These are phyloP conservation scores for Enteromius anoplus DNA, from an alignment of 2,797 vertebrate genomes.

Conservation along the genomic window DNA sequence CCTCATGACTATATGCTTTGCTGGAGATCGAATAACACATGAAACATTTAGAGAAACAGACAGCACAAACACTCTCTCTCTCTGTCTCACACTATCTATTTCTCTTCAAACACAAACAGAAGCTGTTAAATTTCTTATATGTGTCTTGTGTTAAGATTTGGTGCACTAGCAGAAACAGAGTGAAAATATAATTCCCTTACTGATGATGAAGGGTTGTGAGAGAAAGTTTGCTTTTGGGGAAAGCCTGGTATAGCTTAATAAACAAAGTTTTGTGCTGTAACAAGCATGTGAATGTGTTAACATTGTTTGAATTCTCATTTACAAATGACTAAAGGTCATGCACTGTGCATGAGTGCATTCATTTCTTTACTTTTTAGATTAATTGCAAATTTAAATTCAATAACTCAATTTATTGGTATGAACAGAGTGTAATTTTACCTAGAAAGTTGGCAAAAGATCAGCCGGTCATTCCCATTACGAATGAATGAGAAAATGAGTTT, in stretches of 20 bases:
- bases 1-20: slow-evolving; percentile 47
- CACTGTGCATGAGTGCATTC: neutral
- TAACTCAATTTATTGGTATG: neutral
- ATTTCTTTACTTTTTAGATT: neutral
- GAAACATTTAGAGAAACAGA: slow-evolving; percentile 39
- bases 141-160: neutral
- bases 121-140: neutral
- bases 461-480: neutral
- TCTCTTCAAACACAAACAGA: slow-evolving; percentile 19
- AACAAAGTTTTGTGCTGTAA: neutral
- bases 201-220: slow-evolving; percentile 9
- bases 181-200: neutral
- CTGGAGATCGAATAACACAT: slow-evolving; percentile 46
- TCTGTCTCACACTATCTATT: neutral
- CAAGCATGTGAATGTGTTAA: neutral
- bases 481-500: neutral
- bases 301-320: neutral
- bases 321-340: neutral
- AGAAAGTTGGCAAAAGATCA: neutral
- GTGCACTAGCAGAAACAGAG: neutral
- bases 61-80: slow-evolving; percentile 5
- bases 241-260: neutral
- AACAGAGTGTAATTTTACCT: neutral
- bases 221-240: neutral
- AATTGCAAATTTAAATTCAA: neutral